Evolutionary conservation across 2,888 invertebrate species (phyloP), one percentile per base, ranked within the genome.

Genomic region (Baronia brevicornis): DNA sequence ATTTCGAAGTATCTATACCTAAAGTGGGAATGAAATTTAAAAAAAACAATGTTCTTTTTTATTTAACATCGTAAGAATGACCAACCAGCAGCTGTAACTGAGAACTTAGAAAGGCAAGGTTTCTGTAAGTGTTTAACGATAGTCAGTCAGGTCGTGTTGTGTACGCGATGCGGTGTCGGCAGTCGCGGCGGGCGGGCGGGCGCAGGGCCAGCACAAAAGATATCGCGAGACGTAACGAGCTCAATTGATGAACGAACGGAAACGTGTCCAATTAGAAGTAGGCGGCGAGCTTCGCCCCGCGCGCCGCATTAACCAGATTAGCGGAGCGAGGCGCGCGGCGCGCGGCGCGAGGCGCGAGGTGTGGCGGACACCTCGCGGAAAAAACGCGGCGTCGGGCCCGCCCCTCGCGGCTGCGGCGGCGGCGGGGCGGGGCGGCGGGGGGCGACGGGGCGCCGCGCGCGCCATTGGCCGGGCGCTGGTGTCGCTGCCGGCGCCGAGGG

Each of bases 241-340:
- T 74, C 80, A 80, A 82, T 80, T 80, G 80, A 79, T 68, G 80
- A 78, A 75, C 57, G 56, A 77, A 78, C 79, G 82, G 80, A 82
- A 82, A 82, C 79, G 78, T 78, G 80, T 77, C 79, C 82, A 82
- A 82, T 82, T 80, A 82, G 78, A 73, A 78, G 77, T 68, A 74
- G 78, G 78, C 73, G 77, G 77, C 61, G 61, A 56, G 63, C 56
- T 64, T 60, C 67, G 66, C 68, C 65, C 64, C 68, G 70, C 72
- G 48, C 46, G 61, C 58, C 68, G 72, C 67, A 74, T 74, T 78
- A 79, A 79, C 75, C 68, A 73, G 79, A 79, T 79, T 77, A 74
- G 77, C 71, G 71, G 64, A 35, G 51, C 54, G 53, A 50, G 48
- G 38, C 43, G 50, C 48, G 48, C 47, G 56, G 66, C 66, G 43